These are phyloP conservation scores for Cladopsammia gracilis DNA, from an alignment of 64 coral and sea anemone genomes.

Conservation along the genomic window DNA sequence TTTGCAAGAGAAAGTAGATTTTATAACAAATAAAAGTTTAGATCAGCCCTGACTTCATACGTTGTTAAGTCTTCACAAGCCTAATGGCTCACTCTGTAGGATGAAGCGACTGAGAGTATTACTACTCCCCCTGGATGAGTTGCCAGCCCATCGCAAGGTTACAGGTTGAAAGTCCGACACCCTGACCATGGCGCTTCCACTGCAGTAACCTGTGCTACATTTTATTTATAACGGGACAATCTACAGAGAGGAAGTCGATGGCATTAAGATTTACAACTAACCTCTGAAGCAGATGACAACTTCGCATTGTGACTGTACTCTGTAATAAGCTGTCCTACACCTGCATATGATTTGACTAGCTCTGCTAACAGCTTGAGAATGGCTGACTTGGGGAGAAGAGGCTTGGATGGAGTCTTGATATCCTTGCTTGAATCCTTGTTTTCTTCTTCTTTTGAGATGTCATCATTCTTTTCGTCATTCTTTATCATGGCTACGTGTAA, in stretches of 20 bases:
- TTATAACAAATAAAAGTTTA: no score
- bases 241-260: background rate
- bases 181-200: no score
- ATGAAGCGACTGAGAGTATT: no score
- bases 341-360: slow-evolving; percentile 92
- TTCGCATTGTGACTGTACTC: slow-evolving; percentile 77
- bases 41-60: no score
- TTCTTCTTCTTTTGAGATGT: slow-evolving; percentile 47
- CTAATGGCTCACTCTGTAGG: no score
- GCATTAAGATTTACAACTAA: background rate
- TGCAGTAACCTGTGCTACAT: no score
- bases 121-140: no score
- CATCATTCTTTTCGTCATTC: slow-evolving; percentile 46
- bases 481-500: slow-evolving; percentile 3
- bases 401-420: slow-evolving; percentile 50
- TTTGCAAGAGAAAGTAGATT: no score
- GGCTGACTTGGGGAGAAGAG: slow-evolving; percentile 88
- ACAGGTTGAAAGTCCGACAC: no score
- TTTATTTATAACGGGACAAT: no score
- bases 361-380: slow-evolving; percentile 88
- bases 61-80: no score
- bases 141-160: no score
- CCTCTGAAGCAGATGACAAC: slow-evolving; percentile 43
- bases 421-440: slow-evolving; percentile 67
- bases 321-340: slow-evolving; percentile 94